Conservation (phyloP, 1,140 invertebrate species). For the Argopecten irradians region DNA sequence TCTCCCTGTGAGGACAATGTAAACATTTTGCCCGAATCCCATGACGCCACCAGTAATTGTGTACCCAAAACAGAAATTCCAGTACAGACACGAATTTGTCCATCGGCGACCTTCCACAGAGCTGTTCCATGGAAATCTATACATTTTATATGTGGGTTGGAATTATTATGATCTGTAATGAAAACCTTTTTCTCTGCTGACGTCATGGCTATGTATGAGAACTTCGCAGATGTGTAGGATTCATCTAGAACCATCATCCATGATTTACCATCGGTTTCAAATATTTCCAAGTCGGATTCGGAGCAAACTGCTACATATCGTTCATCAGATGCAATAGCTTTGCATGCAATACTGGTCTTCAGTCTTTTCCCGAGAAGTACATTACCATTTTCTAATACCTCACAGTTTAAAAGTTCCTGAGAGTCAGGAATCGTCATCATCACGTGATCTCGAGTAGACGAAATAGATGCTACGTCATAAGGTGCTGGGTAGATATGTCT, state of each 20-base stretch:
- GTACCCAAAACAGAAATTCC: conserved; percentile 28
- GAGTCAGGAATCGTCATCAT: background rate
- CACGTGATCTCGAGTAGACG: background rate
- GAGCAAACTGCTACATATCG: conserved; percentile 34
- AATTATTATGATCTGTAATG: conserved; percentile 43
- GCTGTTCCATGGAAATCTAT: conserved; percentile 35
- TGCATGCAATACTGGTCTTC: background rate
- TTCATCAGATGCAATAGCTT: background rate
- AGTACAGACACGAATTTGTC: conserved; percentile 30
- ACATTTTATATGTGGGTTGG: conserved; percentile 40
- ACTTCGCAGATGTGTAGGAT: conserved; percentile 33
- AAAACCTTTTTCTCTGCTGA: conserved; percentile 29
- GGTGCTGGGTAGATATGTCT: conserved; percentile 21
- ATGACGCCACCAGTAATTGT: conserved; percentile 38
- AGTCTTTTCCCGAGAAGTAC: background rate
- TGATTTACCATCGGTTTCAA: conserved; percentile 28
- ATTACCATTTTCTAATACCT: background rate
- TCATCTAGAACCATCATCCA: conserved; percentile 35
- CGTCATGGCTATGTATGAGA: conserved; percentile 36
- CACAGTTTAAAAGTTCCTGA: background rate
- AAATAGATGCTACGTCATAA: conserved; percentile 40
- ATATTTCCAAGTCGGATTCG: conserved; percentile 31
- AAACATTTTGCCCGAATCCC: conserved; percentile 26
- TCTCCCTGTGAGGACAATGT: background rate
- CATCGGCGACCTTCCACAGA: conserved; percentile 37